Base-by-base conservation (phyloP, 1,140 invertebrate genomes). In the Ceratina australensis region DNA sequence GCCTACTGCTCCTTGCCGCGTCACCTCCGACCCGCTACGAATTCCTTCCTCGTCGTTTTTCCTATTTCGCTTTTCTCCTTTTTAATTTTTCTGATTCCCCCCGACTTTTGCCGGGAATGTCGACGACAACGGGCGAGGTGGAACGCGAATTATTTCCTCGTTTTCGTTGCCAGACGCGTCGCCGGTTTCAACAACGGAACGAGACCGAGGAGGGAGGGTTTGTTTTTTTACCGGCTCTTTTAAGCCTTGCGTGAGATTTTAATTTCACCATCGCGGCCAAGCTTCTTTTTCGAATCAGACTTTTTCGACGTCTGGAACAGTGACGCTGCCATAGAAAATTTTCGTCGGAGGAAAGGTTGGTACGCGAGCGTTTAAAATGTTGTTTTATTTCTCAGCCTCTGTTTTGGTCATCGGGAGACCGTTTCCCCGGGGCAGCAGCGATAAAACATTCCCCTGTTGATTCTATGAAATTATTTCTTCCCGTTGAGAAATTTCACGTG, bases 91-190 rank as follows among this genome's bases (percentile, higher is more conserved):
- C 10, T 24, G 75, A 76, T 74, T 68, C 67, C 63, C 82, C 56
- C 56, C 12, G 50, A 26, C 68, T 50, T 56, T 42, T 59, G 10
- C 33, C 33, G 33, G 57, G 47, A n/a, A 57, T 68, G 63, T 13
- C 60, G 49, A 50, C 76, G 69, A 72, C 76, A 28, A 83, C 72
- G 68, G 33, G 60, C 52, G 15, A 13, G 42, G 13, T 24, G 47
- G n/a, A 61, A 66, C 83, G 73, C 64, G 68, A 85, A 81, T 85
- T 84, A 85, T 85, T 85, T 65, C 61, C 83, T 75, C 82, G 83
- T 84, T 84, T 80, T 75, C 82, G 66, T 73, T 50, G 28, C 59
- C 72, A 68, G 81, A 84, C 82, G 68, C 57, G 33, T 10, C 33
- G 33, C 63, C 61, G 26, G 59, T 28, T 64, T 50, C 78, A 68